These are phyloP conservation scores for Pygoscelis adeliae DNA, from an alignment of 2,113 vertebrate species.

Conservation along the genomic window DNA sequence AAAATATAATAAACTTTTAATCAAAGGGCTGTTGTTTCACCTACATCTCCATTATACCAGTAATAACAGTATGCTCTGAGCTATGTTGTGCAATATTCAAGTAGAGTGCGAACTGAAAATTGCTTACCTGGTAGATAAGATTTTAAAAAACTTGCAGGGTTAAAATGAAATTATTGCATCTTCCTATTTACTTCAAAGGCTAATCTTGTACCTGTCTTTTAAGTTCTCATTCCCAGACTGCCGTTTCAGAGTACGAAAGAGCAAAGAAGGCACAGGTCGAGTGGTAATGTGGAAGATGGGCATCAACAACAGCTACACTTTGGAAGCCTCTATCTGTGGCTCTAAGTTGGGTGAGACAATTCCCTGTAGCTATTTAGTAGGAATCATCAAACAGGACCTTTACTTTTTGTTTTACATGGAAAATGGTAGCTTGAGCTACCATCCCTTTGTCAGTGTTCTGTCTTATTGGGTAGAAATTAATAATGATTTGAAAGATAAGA, in stretches of 20 bases:
- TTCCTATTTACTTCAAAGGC: neutral
- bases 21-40: neutral
- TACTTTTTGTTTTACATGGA: neutral
- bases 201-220: neutral
- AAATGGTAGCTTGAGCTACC: neutral
- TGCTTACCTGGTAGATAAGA: neutral
- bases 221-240: slow-evolving; percentile 81
- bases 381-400: neutral
- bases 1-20: neutral
- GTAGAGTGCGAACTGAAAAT: neutral
- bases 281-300: slow-evolving; percentile 82
- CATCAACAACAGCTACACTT: slow-evolving; percentile 81
- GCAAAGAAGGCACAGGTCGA: slow-evolving; percentile 76
- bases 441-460: neutral
- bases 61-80: neutral
- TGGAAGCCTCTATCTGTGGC: slow-evolving; percentile 80
- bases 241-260: slow-evolving; percentile 75
- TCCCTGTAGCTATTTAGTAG: neutral
- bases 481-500: neutral
- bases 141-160: neutral
- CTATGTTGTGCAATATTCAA: neutral
- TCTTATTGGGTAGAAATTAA: neutral
- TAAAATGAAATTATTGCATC: neutral
- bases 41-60: neutral
- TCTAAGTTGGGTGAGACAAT: slow-evolving; percentile 74